Conservation (phyloP, 2,113 vertebrate species). For the Petroica traversi region DNA sequence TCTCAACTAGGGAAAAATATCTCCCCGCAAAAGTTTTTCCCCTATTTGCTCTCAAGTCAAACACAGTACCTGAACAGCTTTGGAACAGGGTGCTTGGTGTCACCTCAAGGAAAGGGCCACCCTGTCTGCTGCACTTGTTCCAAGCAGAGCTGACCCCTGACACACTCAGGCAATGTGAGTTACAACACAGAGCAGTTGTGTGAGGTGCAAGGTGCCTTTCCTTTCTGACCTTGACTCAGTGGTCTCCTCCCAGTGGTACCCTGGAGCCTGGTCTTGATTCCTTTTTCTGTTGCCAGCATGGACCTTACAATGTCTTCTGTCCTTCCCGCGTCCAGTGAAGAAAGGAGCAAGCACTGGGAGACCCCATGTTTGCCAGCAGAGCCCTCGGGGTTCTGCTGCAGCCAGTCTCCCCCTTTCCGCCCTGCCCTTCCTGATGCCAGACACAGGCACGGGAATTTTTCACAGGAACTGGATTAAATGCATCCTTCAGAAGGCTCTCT, state of each 20-base stretch:
- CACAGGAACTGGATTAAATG: background rate
- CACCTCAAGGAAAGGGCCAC: background rate
- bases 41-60: background rate
- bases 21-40: background rate
- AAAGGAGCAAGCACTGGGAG: background rate
- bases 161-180: rapidly evolving
- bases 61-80: background rate
- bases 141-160: background rate
- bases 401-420: background rate
- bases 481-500: background rate
- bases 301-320: background rate
- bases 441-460: background rate
- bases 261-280: background rate
- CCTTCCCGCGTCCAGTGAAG: rapidly evolving
- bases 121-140: background rate
- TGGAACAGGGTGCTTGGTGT: background rate
- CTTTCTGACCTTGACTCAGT: background rate
- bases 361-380: background rate
- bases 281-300: background rate
- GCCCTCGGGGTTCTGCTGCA: rapidly evolving
- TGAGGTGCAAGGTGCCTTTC: background rate
- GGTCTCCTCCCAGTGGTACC: background rate
- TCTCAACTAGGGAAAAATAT: background rate
- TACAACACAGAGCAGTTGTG: background rate
- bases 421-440: background rate